Evolutionary conservation across 2,797 vertebrate genomes (phyloP), one percentile per base, ranked within the genome.

Genomic region (Eulemur rubriventer): DNA sequence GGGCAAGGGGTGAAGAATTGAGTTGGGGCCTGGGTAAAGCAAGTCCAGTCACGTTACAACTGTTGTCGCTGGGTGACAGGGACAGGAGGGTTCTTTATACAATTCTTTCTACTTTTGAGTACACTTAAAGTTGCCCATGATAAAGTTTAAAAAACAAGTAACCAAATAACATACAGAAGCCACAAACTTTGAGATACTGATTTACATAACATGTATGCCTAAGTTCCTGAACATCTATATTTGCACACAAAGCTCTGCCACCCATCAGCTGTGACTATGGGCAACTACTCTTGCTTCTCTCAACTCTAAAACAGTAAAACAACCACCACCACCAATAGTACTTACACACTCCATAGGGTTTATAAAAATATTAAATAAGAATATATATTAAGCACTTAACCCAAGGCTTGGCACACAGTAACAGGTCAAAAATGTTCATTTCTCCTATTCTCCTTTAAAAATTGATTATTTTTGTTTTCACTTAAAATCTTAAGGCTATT

Each of bases 401-500:
- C 59, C n/a, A 52, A 16, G 4, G 50, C 55, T 3, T 59, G 24
- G 41, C 41, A 69, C 41, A 46, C 0, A 8, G 28, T 9, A 55
- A 38, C 11, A 59, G 30, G 41, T 73, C 80, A 46, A 35, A 88
- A 69, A 38, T 75, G n/a, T 18, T 92, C 41, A 38, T 20, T 30
- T 85, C 16, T n/a, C 48, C 41, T 22, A 13, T 0, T 50, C 0
- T 55, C 48, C 48, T 73, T 95, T 50, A 50, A 72, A 72, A 90
- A 41, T 11, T 33, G 69, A 33, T 30, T 76, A 57, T 87, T 87
- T 75, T 63, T 57, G 10, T 46, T 81, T 90, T 50, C 61, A 50
- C 63, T 76, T 86, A 95, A 67, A 85, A 48, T 84, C n/a, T 63
- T 52, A 87, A 87, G 72, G 18, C 24, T 57, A 52, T 35, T 88